These are phyloP conservation scores for Hepsetus odoe DNA, from an alignment of 2,113 vertebrate genomes.

Conservation along the genomic window DNA sequence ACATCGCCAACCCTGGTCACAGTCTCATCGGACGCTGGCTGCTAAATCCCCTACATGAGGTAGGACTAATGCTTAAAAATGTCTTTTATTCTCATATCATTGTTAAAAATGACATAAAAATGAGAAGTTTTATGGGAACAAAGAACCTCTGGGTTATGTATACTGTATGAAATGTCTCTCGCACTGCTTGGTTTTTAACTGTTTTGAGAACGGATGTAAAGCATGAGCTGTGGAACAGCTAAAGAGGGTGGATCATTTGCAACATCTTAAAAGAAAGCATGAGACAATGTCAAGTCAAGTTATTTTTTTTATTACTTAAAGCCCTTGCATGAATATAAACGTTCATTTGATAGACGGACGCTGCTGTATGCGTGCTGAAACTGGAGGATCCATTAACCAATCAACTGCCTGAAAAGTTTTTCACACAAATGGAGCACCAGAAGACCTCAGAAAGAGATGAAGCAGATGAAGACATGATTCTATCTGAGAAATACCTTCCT, in stretches of 20 bases:
- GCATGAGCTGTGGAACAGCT: too few relatives aligned
- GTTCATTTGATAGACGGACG: slow-evolving; percentile 45
- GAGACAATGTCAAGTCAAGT: too few relatives aligned
- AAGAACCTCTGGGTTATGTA: too few relatives aligned
- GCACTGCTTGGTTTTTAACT: too few relatives aligned
- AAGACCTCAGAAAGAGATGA: background rate
- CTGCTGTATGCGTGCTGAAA: slow-evolving; percentile 47
- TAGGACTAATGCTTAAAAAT: slow-evolving; percentile 21
- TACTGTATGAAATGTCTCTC: too few relatives aligned
- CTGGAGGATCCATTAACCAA: slow-evolving; percentile 47
- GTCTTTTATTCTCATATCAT: background rate
- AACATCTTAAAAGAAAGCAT: too few relatives aligned
- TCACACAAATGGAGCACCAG: background rate
- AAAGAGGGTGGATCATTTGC: too few relatives aligned
- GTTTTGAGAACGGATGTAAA: too few relatives aligned
- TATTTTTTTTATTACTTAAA: too few relatives aligned
- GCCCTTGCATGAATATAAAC: background rate
- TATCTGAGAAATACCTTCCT: background rate
- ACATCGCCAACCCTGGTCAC: slow-evolving; percentile 53
- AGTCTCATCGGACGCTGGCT: slow-evolving; percentile 66
- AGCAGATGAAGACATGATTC: background rate
- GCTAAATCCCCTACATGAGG: slow-evolving; percentile 54
- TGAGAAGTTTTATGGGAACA: too few relatives aligned
- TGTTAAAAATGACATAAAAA: background rate
- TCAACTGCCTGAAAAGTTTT: slow-evolving; percentile 32